Evolutionary conservation across 2,113 vertebrate species (phyloP), one percentile per base, ranked within the genome.

Genomic region (Ptychochromis oligacanthus): DNA sequence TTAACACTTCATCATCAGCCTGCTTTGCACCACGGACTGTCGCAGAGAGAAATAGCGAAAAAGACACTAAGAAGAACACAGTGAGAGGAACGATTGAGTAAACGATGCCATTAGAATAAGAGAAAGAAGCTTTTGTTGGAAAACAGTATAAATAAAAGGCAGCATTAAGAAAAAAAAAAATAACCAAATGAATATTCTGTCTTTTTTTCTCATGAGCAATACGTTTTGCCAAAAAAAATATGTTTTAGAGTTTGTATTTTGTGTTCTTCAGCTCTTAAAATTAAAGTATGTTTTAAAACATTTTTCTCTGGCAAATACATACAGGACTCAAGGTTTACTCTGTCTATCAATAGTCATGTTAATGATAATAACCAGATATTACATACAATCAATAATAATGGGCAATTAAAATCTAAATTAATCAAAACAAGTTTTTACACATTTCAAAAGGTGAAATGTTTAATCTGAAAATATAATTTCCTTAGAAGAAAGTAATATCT

Each of bases 1-100:
- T 90, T 88, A 92, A 84, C 90, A 91, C 91, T 87, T 87, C 57
- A 92, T 91, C 79, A 81, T 75, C 84, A 88, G 79, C 61, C 81
- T 72, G 76, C 34, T 79, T 83, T 85, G 34, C 43, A 88, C 81
- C 89, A 65, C 83, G 84, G 87, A 84, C 77, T 87, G 89, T 83
- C 62, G 85, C 61, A 28, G 55, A 84, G 84, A 83, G 22, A 77
- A 70, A 81, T 7, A 82, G 43, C 26, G 7, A 75, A 58, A 43
- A 49, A 54, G 28, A 59, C 12, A 54, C 28, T 22, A 43, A 74
- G 24, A 77, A 5, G 14, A 24, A 52, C 52, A 75, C 7, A 34
- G 70, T 70, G 72, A 85, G 75, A 85, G 79, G 54, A 43, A 40
- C 24, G 75, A 83, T 38, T 24, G 52, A 54, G 40, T 17, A 60